phyloP scores from a whole-genome alignment of 2,888 invertebrate species.

The Xestobium rufovillosum region DNA sequence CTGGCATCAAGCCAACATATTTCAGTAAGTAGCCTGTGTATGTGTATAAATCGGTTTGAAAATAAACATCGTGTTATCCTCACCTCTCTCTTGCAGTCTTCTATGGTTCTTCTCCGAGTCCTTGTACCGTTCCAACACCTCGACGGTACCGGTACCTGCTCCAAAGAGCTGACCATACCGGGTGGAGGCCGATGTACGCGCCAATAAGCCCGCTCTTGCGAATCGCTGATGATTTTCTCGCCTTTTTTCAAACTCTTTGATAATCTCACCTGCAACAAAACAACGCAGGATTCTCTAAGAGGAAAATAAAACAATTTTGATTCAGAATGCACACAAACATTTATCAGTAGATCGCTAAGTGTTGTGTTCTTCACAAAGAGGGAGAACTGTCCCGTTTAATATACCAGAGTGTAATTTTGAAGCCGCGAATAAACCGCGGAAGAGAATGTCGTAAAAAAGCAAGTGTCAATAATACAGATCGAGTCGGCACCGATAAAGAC shows the following conservation, averaged over 20 bases:
- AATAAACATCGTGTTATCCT: too few species aligned
- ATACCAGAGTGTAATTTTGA: too few species aligned
- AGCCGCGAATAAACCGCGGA: too few species aligned
- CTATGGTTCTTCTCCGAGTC: constrained; percentile 64
- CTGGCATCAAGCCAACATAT: neutral
- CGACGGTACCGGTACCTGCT: constrained; percentile 78
- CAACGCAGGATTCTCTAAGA: constrained; percentile 2
- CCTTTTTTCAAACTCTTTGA: constrained; percentile 93
- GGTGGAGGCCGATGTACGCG: constrained; percentile 90
- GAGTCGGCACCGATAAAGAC: too few species aligned
- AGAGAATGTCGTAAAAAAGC: too few species aligned
- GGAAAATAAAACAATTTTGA: neutral
- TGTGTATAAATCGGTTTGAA: too few species aligned
- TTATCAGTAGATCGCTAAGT: too few species aligned
- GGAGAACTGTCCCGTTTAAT: too few species aligned
- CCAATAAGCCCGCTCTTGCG: constrained; percentile 98
- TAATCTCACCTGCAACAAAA: constrained; percentile 60
- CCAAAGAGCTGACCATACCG: constrained; percentile 75
- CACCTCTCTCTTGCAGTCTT: constrained; percentile 76
- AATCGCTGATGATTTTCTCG: constrained; percentile 93
- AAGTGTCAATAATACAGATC: too few species aligned
- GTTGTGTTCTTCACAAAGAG: too few species aligned
- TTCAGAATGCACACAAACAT: neutral
- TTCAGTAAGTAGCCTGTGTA: too few species aligned
- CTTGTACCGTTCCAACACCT: constrained; percentile 62